A percentile compares a stretch with the other conserved stretches of the same genome.
These are phyloP conservation scores for Mechanitis messenoides DNA, from an alignment of 2,888 invertebrate genomes.

Conservation along the genomic window DNA sequence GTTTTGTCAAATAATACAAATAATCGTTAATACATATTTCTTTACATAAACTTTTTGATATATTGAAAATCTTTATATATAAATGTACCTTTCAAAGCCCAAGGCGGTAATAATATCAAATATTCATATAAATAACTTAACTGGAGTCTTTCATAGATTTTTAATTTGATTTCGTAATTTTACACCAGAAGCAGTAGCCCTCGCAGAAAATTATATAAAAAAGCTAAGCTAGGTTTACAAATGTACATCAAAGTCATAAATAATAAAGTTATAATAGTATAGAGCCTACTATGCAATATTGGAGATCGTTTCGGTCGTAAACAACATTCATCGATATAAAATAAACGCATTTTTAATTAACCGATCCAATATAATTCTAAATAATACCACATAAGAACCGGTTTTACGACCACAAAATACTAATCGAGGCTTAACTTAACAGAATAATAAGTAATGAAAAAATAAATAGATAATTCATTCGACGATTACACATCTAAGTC, in stretches of 20 bases:
- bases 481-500: constrained; percentile 30
- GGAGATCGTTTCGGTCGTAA: constrained; percentile 25
- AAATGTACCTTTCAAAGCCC: constrained; percentile 27
- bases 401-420: constrained; percentile 37
- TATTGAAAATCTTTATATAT: constrained; percentile 2
- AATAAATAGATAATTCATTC: constrained; percentile 33
- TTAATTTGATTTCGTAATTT: constrained; percentile 17
- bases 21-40: neutral
- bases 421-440: constrained; percentile 31
- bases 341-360: constrained; percentile 50
- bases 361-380: constrained; percentile 30
- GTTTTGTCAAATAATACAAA: neutral
- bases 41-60: neutral
- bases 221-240: constrained; percentile 23
- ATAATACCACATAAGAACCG: constrained; percentile 36
- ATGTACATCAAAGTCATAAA: constrained; percentile 25
- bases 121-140: constrained; percentile 21
- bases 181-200: constrained; percentile 24
- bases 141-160: constrained; percentile 19
- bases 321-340: constrained; percentile 29
- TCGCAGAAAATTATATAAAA: constrained; percentile 18
- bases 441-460: constrained; percentile 26
- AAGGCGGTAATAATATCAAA: constrained; percentile 18
- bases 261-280: constrained; percentile 22
- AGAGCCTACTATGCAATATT: constrained; percentile 26